A percentile compares a stretch with the other conserved stretches of the same genome.
Conservation (phyloP, 2,888 invertebrate genomes). For the Phaonia tiefii region DNA sequence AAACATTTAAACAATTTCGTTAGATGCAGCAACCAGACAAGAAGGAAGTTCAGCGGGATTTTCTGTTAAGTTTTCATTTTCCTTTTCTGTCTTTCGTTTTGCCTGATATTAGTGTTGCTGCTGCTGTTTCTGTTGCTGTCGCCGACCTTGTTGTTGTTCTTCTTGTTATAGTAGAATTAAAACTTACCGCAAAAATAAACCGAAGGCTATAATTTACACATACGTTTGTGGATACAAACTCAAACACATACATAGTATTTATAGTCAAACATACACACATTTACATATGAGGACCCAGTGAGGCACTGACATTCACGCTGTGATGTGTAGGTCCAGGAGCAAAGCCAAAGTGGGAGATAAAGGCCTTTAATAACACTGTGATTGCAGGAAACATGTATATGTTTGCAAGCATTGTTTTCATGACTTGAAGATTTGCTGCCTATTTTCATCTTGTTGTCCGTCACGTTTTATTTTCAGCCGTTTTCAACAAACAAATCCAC, state of each 20-base stretch:
- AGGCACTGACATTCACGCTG: neutral
- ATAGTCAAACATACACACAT: neutral
- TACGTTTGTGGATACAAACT: slow-evolving; percentile 53
- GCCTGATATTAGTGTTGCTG: slow-evolving; percentile 20
- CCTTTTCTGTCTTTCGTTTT: slow-evolving; percentile 8
- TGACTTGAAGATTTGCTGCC: too few relatives aligned
- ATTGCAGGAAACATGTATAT: too few relatives aligned
- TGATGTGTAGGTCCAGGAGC: neutral
- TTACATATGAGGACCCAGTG: neutral
- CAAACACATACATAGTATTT: slow-evolving; percentile 32
- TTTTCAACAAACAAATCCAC: too few relatives aligned
- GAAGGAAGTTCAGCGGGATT: slow-evolving; percentile 42
- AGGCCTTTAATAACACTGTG: too few relatives aligned
- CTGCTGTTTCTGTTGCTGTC: slow-evolving; percentile 34
- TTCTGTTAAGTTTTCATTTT: slow-evolving; percentile 43
- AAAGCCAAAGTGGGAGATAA: too few relatives aligned
- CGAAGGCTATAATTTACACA: slow-evolving; percentile 69
- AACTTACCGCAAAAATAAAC: slow-evolving; percentile 67
- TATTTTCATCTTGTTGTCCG: too few relatives aligned
- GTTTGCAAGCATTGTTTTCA: too few relatives aligned
- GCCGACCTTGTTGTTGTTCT: slow-evolving; percentile 36
- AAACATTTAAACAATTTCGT: slow-evolving; percentile 63
- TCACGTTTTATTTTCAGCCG: too few relatives aligned
- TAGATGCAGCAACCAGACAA: slow-evolving; percentile 49
- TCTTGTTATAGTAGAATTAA: slow-evolving; percentile 60